Evolutionary conservation across 2,113 vertebrate genomes (phyloP), one percentile per base, ranked within the genome.

Genomic region (Phaethornis superciliosus): DNA sequence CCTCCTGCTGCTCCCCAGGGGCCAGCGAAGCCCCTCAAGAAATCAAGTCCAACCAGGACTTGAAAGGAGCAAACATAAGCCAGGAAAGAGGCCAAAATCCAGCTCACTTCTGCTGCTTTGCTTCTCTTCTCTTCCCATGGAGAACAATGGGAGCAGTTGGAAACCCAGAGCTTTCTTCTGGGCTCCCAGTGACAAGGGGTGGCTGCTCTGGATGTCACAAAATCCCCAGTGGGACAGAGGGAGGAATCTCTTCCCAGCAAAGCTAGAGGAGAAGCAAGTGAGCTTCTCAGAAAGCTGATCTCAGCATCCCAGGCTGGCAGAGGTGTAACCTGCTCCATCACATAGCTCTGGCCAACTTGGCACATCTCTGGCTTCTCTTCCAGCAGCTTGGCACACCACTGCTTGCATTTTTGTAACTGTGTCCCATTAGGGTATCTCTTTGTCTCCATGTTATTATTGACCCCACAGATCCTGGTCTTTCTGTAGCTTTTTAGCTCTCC

Each of bases 41-140:
- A 93, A 78, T 62, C 1, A 0, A n/a, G 49, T 91, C 88, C 47
- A 81, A 60, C 59, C 42, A 40, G 52, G 64, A 70, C 65, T 81
- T 49, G 44, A 87, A 81, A 89, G 74, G 70, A 71, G 71, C n/a
- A 85, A 80, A 86, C 11, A 19, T 44, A 85, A 85, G 71, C 37
- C 82, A 95, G 82, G 88, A 95, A 91, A 42, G 82, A 84, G 69
- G 90, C 79, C 82, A 91, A 89, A 89, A 18, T 46, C 62, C 84
- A 32, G 67, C 70, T 94, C 56, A 5, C 47, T 90, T 65, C 28
- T 72, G 70, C 81, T 85, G 68, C 55, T 88, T 65, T 91, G 81
- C 79, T 70, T 93, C 88, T 95, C 79, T 70, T 93, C 88, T 95
- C 60, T 95, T 96, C 95, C 88, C 90, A 71, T 93, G 94, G 33